These are phyloP conservation scores for Meloidogyne floridensis DNA, from an alignment of 1,140 invertebrate genomes.

Conservation along the genomic window DNA sequence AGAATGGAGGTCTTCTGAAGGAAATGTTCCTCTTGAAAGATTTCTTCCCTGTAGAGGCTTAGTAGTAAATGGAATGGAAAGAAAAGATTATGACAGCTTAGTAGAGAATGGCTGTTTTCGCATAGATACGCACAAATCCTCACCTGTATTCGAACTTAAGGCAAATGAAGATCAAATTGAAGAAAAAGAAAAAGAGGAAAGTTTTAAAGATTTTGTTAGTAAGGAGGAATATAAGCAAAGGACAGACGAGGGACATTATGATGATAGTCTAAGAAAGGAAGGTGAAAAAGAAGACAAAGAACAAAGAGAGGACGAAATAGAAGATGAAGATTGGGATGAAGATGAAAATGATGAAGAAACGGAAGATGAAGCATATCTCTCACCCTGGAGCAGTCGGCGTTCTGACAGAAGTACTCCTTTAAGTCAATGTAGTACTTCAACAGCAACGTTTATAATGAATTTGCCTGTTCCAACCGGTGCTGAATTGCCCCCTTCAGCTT, in stretches of 20 bases:
- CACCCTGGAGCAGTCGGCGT: slow-evolving; percentile 11
- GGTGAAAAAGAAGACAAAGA: background rate
- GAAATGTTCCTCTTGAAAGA: no score
- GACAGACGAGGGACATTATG: slow-evolving; percentile 34
- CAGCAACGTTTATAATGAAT: slow-evolving; percentile 8
- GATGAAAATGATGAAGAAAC: slow-evolving; percentile 37
- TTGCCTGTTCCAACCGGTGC: slow-evolving; percentile 6
- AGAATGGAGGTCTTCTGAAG: no score
- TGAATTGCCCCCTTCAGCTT: slow-evolving; percentile 23
- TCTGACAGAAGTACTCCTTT: slow-evolving; percentile 5
- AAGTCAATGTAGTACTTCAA: slow-evolving; percentile 24
- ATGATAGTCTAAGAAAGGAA: slow-evolving; percentile 25
- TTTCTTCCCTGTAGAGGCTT: background rate
- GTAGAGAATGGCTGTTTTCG: background rate
- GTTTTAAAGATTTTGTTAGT: no score
- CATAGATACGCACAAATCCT: background rate
- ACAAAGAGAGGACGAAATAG: background rate
- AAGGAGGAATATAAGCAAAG: slow-evolving; percentile 38
- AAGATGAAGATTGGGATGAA: slow-evolving; percentile 36
- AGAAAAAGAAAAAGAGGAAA: background rate
- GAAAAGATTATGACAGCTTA: background rate
- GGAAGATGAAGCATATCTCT: background rate
- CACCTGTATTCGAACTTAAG: background rate
- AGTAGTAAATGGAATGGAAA: background rate
- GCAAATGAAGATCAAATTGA: background rate